These are phyloP conservation scores for Zapus hudsonius DNA, from an alignment of 2,113 vertebrate genomes.

Conservation along the genomic window DNA sequence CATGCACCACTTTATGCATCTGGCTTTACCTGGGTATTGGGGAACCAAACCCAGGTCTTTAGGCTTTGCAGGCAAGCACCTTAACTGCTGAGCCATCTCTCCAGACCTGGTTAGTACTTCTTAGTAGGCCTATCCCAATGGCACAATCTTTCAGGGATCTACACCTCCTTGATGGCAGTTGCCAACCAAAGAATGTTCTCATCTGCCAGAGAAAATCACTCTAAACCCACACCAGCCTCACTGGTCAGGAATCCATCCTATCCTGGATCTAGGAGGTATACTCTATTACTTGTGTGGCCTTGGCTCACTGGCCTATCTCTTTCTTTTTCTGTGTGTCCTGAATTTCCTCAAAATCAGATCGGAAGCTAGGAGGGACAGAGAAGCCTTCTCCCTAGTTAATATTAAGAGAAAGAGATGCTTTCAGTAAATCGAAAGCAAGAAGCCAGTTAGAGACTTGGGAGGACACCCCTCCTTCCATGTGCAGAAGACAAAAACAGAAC, in stretches of 20 bases:
- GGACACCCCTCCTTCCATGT: neutral
- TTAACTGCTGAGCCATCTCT: too few relatives aligned
- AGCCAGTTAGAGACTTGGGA: slow-evolving; percentile 47
- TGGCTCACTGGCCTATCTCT: neutral
- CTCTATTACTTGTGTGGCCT: neutral
- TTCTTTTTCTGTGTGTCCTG: slow-evolving; percentile 20
- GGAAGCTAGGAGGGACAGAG: slow-evolving; percentile 2
- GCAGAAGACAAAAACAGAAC: slow-evolving; percentile 53
- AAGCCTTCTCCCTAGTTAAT: slow-evolving; percentile 25
- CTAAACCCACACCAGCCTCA: neutral
- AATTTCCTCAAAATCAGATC: neutral
- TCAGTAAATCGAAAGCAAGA: slow-evolving; percentile 58
- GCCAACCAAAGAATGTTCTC: slow-evolving; percentile 1
- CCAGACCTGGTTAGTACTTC: neutral
- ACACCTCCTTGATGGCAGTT: neutral
- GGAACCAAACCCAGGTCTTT: too few relatives aligned
- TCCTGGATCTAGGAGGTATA: neutral
- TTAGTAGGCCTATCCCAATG: neutral
- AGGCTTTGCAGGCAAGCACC: too few relatives aligned
- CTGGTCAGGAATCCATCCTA: neutral
- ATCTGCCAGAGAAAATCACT: neutral
- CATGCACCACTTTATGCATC: too few relatives aligned
- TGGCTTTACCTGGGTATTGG: too few relatives aligned
- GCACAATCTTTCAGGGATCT: neutral
- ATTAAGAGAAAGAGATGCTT: slow-evolving; percentile 48